These are phyloP conservation scores for Empidonax alnorum DNA, from an alignment of 2,113 vertebrate genomes.

Conservation along the genomic window DNA sequence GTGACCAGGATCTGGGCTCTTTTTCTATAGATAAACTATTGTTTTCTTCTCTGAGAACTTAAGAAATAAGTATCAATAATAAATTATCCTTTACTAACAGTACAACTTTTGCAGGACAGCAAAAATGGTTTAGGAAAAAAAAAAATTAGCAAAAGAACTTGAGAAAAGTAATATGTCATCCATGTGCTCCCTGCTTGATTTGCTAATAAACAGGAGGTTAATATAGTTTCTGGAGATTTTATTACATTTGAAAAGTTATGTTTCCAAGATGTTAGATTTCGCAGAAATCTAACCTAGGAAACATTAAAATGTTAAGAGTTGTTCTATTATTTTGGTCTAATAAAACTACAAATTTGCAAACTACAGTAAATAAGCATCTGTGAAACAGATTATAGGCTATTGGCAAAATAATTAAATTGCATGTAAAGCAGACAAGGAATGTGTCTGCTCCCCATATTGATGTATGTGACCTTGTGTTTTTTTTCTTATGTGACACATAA, in stretches of 20 bases:
- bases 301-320: neutral
- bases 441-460: neutral
- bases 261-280: neutral
- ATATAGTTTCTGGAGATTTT: neutral
- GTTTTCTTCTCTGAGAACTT: neutral
- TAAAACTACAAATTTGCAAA: neutral
- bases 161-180: neutral
- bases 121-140: neutral
- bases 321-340: neutral
- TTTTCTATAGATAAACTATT: neutral
- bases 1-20: neutral
- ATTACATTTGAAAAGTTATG: neutral
- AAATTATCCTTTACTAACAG: neutral
- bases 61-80: neutral
- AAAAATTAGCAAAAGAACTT: neutral
- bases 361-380: fast-evolving
- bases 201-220: neutral
- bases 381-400: neutral
- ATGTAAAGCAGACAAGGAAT: neutral
- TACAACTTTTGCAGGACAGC: neutral
- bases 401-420: neutral
- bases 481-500: neutral
- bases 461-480: neutral
- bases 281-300: neutral
- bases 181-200: neutral